Evolutionary conservation across 2,797 vertebrate species (phyloP).

Genomic region (Ceryle rudis): DNA sequence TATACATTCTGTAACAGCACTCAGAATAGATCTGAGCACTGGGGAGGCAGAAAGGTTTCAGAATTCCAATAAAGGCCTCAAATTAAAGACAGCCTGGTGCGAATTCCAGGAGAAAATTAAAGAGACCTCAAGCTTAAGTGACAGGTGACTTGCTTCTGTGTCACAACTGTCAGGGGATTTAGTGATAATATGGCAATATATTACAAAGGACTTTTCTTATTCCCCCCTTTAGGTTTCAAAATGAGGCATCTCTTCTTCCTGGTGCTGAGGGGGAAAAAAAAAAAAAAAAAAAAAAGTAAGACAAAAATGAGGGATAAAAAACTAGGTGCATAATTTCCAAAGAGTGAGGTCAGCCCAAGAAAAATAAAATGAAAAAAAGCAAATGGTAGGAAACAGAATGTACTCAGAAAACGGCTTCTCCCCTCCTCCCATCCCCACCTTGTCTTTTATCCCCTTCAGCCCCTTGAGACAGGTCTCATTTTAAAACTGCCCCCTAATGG

Average conservation of each 20-base stretch:
- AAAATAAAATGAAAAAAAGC: conserved; percentile 57
- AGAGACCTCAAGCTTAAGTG: conserved; percentile 90
- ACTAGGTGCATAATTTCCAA: conserved; percentile 62
- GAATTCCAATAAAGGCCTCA: conserved; percentile 90
- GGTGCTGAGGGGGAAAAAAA: conserved; percentile 13
- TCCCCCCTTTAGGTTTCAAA: conserved; percentile 83
- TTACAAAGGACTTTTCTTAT: conserved; percentile 86
- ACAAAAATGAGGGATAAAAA: conserved; percentile 66
- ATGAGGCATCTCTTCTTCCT: conserved; percentile 81
- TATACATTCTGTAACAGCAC: conserved; percentile 95
- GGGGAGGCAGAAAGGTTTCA: conserved; percentile 86
- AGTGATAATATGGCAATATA: conserved; percentile 89
- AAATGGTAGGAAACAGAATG: conserved; percentile 70
- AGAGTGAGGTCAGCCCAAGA: conserved; percentile 73
- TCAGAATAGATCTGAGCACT: conserved; percentile 94
- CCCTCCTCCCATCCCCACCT: conserved; percentile 8
- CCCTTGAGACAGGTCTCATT: conserved; percentile 66
- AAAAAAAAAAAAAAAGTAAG: conserved; percentile 8
- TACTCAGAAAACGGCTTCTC: conserved; percentile 35
- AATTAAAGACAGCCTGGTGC: conserved; percentile 89
- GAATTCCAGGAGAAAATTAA: conserved; percentile 99
- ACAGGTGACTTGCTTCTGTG: conserved; percentile 88
- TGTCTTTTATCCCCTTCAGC: conserved; percentile 43
- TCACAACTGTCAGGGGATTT: conserved; percentile 88
- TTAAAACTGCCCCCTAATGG: conserved; percentile 71